phyloP scores from a whole-genome alignment of 2,888 invertebrate genomes.

The Congeria kusceri region DNA sequence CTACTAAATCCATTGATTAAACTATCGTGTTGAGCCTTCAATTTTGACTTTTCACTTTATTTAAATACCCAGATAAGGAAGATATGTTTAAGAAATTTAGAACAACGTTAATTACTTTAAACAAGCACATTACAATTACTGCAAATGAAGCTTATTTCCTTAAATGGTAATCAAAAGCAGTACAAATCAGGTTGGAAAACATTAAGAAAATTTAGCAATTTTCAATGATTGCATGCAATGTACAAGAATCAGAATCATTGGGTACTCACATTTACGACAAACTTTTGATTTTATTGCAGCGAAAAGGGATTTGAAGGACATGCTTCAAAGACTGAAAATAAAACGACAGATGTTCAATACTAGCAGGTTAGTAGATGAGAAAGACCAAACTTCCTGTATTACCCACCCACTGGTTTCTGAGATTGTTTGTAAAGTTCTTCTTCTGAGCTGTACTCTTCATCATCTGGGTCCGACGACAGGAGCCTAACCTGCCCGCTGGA shows the following conservation, averaged over 20 bases:
- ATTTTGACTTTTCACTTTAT: too few relatives aligned
- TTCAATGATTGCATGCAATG: neutral
- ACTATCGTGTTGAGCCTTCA: too few relatives aligned
- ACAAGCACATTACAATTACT: too few relatives aligned
- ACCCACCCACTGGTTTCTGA: slow-evolving; percentile 22
- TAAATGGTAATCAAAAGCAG: too few relatives aligned
- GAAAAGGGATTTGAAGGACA: neutral
- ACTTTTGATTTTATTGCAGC: slow-evolving; percentile 3
- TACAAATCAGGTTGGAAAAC: too few relatives aligned
- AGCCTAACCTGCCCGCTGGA: slow-evolving; percentile 84
- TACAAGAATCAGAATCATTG: too few relatives aligned
- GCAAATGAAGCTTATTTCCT: too few relatives aligned
- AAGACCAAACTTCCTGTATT: neutral
- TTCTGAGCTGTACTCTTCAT: slow-evolving; percentile 71
- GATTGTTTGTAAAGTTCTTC: slow-evolving; percentile 64
- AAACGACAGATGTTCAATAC: neutral
- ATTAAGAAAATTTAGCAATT: too few relatives aligned
- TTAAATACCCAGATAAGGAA: too few relatives aligned
- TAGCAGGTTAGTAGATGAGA: neutral
- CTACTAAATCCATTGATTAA: too few relatives aligned
- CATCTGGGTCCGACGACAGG: slow-evolving; percentile 72
- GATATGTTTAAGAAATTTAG: too few relatives aligned
- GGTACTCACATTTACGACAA: slow-evolving; percentile 1
- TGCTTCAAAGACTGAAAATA: slow-evolving; percentile 4
- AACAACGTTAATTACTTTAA: too few relatives aligned